Percentiles rank a stretch among this genome's conserved stretches.
Evolutionary conservation across 2,888 invertebrate species (phyloP).

Genomic region (Smittia sp.): DNA sequence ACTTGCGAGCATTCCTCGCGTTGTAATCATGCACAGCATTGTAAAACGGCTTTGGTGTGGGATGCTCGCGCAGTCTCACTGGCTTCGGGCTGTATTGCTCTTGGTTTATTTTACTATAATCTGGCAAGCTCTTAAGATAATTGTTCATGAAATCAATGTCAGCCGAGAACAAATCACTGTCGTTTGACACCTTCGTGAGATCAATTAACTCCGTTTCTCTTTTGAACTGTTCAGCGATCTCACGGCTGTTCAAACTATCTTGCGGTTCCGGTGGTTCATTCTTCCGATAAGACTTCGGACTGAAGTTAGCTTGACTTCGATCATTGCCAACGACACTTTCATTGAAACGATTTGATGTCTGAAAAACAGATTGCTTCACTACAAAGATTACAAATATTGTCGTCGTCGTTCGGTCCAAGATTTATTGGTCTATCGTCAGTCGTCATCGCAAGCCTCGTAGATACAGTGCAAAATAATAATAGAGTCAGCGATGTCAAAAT

Average conservation of each 20-base stretch:
- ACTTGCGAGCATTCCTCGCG: background rate
- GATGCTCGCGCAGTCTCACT: slow-evolving; percentile 33
- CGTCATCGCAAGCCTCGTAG: background rate
- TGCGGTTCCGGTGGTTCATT: background rate
- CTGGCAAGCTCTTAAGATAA: slow-evolving; percentile 54
- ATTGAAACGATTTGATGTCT: background rate
- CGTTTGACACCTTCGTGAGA: slow-evolving; percentile 5
- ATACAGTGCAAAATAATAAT: background rate
- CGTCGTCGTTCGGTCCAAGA: background rate
- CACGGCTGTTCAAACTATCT: background rate
- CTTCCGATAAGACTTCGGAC: background rate
- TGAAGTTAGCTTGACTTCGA: background rate
- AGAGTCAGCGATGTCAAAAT: no score
- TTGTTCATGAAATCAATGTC: slow-evolving; percentile 55
- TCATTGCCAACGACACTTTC: background rate
- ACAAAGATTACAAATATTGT: background rate
- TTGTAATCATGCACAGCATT: background rate
- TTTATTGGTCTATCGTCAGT: background rate
- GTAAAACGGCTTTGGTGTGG: slow-evolving; percentile 31
- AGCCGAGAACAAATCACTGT: slow-evolving; percentile 50
- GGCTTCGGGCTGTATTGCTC: background rate
- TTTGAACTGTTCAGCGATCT: background rate
- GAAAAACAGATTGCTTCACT: background rate
- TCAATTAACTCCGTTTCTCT: slow-evolving; percentile 26
- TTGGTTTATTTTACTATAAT: slow-evolving; percentile 45